A percentile compares a stretch with the other conserved stretches of the same genome.
phyloP scores from a whole-genome alignment of 2,797 vertebrate genomes.

The Poecilia picta region DNA sequence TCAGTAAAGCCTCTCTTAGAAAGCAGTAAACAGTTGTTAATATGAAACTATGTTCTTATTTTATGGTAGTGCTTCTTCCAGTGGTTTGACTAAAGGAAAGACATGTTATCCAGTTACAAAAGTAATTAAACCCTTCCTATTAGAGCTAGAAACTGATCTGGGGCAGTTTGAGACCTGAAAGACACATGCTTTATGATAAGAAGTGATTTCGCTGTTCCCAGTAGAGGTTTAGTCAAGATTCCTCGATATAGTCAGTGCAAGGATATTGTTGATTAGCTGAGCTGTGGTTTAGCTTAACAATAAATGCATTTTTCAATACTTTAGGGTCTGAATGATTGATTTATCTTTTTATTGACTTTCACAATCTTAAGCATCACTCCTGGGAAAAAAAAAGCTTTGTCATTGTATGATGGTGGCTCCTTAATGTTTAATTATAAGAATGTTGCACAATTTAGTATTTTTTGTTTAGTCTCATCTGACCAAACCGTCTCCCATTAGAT shows the following conservation, averaged over 20 bases:
- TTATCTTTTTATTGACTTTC: background rate
- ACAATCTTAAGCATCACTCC: background rate
- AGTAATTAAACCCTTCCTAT: background rate
- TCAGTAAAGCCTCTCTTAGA: slow-evolving; percentile 43
- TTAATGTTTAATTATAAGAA: background rate
- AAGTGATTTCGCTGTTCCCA: slow-evolving; percentile 17
- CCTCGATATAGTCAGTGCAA: slow-evolving; percentile 33
- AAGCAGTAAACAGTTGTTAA: slow-evolving; percentile 40
- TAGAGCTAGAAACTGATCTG: background rate
- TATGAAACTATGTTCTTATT: slow-evolving; percentile 28
- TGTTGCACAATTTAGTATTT: background rate
- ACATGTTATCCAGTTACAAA: slow-evolving; percentile 7
- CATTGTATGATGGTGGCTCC: background rate
- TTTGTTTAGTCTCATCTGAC: background rate
- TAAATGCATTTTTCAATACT: slow-evolving; percentile 56
- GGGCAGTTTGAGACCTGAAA: background rate
- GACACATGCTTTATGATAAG: slow-evolving; percentile 19
- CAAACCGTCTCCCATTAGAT: background rate
- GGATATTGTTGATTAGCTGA: slow-evolving; percentile 64
- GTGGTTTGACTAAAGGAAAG: background rate
- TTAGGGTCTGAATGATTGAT: slow-evolving; percentile 34
- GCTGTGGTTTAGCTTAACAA: slow-evolving; percentile 59
- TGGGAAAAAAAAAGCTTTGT: background rate
- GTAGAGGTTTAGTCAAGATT: slow-evolving; percentile 3
- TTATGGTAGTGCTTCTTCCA: slow-evolving; percentile 10